phyloP scores from a whole-genome alignment of 2,888 invertebrate genomes.

The Drosophila limbata region DNA sequence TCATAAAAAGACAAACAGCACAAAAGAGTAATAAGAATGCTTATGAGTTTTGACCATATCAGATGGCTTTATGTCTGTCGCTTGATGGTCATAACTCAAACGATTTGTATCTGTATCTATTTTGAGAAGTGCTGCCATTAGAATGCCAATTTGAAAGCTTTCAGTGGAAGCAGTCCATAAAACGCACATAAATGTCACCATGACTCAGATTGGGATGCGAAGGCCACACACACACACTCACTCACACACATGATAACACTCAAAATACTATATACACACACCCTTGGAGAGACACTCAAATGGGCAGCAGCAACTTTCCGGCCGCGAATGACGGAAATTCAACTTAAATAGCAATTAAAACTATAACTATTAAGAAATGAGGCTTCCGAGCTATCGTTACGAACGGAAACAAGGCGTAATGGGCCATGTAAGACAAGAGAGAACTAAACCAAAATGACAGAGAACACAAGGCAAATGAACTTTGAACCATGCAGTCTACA shows the following conservation, averaged over 20 bases:
- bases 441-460: slow-evolving; percentile 21
- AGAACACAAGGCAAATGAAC: slow-evolving; percentile 58
- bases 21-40: slow-evolving; percentile 54
- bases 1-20: slow-evolving; percentile 45
- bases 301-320: slow-evolving; percentile 64
- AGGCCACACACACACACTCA: slow-evolving; percentile 56
- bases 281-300: slow-evolving; percentile 31
- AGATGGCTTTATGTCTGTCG: slow-evolving; percentile 57
- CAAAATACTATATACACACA: slow-evolving; percentile 27
- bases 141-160: slow-evolving; percentile 77
- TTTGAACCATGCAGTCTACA: slow-evolving; percentile 68
- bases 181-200: slow-evolving; percentile 76
- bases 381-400: slow-evolving; percentile 52
- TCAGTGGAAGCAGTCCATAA: slow-evolving; percentile 76
- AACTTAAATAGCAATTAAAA: slow-evolving; percentile 79
- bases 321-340: slow-evolving; percentile 67
- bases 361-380: slow-evolving; percentile 64
- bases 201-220: slow-evolving; percentile 62
- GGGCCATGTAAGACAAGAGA: slow-evolving; percentile 70
- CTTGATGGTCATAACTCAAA: slow-evolving; percentile 66
- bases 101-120: slow-evolving; percentile 81
- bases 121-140: slow-evolving; percentile 79
- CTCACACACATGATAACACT: slow-evolving; percentile 13
- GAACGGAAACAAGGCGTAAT: slow-evolving; percentile 78
- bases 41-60: slow-evolving; percentile 74